phyloP scores from a whole-genome alignment of 1,140 invertebrate species.

The Bombus superbus region DNA sequence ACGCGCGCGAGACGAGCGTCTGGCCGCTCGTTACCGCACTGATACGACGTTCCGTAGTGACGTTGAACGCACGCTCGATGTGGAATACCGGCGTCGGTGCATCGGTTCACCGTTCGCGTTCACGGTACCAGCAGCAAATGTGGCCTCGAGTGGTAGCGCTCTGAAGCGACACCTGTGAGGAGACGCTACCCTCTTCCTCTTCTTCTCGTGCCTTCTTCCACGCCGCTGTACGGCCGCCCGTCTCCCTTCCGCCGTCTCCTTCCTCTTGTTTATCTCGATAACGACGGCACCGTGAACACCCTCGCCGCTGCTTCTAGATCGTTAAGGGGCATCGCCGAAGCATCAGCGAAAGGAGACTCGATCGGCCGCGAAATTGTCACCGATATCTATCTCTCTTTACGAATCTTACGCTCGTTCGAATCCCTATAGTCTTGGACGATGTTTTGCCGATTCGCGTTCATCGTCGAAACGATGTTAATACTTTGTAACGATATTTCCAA shows the following conservation, averaged over 20 bases:
- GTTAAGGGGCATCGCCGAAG: conserved; percentile 16
- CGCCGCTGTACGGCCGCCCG: conserved; percentile 20
- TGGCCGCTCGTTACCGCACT: conserved; percentile 16
- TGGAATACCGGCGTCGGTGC: conserved; percentile 57
- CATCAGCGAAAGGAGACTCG: conserved; percentile 35
- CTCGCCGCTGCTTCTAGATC: conserved; percentile 38
- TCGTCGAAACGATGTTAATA: not conserved
- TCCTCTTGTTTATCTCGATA: conserved; percentile 48
- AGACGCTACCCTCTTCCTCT: conserved; percentile 71
- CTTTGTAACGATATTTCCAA: not conserved
- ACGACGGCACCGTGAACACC: conserved; percentile 55
- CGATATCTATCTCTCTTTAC: no score
- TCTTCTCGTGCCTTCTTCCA: conserved; percentile 54
- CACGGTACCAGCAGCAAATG: conserved; percentile 70
- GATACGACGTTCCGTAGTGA: conserved; percentile 26
- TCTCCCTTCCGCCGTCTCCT: conserved; percentile 5
- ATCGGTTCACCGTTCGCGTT: conserved; percentile 69
- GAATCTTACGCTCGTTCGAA: not conserved
- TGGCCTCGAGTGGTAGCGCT: conserved; percentile 68
- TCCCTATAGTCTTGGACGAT: no score
- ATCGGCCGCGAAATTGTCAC: conserved; percentile 24
- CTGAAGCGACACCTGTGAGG: conserved; percentile 70
- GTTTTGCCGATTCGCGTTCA: no score
- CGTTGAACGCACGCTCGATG: conserved; percentile 47
- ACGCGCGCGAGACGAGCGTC: not conserved